These are phyloP conservation scores for Lepidothrix coronata DNA, from an alignment of 2,113 vertebrate genomes.

Conservation along the genomic window DNA sequence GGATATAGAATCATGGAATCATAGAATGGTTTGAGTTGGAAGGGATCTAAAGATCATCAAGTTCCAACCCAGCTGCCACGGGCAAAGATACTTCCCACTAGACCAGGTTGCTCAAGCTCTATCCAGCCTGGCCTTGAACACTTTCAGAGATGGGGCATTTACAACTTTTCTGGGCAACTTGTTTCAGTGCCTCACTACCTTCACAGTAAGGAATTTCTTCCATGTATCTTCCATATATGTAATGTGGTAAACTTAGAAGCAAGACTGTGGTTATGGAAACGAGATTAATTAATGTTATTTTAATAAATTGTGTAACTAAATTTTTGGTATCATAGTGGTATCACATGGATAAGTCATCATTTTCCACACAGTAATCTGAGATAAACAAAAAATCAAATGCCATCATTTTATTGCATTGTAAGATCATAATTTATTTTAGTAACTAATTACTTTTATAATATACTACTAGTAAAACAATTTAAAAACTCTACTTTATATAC, in stretches of 20 bases:
- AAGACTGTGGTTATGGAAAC: background rate
- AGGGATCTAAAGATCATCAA: background rate
- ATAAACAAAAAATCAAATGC: background rate
- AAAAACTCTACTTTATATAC: background rate
- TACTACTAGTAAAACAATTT: background rate
- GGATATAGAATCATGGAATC: background rate
- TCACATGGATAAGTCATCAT: background rate
- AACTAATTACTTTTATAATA: background rate
- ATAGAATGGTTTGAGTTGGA: background rate
- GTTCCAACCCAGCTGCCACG: background rate
- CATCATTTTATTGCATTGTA: background rate
- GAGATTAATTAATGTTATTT: background rate
- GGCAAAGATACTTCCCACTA: background rate
- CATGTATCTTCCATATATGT: background rate
- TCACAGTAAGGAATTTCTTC: background rate
- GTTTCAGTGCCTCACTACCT: background rate
- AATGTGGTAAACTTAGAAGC: background rate
- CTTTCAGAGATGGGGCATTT: accelerated
- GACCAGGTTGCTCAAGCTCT: background rate
- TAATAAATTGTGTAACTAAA: background rate
- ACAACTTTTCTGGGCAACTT: background rate
- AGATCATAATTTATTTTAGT: background rate
- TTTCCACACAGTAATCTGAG: background rate
- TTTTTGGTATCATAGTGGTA: background rate
- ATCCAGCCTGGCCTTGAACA: background rate